Conservation (phyloP, 2,888 invertebrate genomes). For the Trypoxylon attenuatum region DNA sequence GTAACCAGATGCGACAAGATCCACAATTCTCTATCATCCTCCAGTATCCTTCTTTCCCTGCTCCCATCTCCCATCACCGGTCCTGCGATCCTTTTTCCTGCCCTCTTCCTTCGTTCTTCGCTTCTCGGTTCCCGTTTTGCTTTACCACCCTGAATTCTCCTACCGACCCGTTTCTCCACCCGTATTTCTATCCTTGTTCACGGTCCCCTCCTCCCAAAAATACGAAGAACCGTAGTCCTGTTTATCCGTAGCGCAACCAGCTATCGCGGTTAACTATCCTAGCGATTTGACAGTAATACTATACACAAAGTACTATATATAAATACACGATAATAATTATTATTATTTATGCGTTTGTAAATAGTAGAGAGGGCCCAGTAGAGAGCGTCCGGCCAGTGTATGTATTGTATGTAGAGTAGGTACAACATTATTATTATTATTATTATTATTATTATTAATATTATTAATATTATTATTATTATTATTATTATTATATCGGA, state of each 20-base stretch:
- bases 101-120: conserved; percentile 7
- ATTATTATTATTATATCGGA: conserved; percentile 56
- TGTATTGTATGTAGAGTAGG: conserved; percentile 75
- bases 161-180: no score
- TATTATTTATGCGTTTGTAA: conserved; percentile 75
- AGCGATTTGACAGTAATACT: conserved; percentile 54
- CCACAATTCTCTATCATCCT: conserved; percentile 22
- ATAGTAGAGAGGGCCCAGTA: conserved; percentile 70
- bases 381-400: conserved; percentile 69
- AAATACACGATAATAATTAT: conserved; percentile 66
- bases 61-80: neutral
- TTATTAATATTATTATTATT: conserved; percentile 49
- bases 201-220: neutral
- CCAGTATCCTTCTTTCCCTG: conserved; percentile 1
- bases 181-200: neutral
- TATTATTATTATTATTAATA: conserved; percentile 63
- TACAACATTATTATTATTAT: conserved; percentile 58
- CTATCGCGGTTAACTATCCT: conserved; percentile 48
- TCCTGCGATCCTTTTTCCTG: neutral
- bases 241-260: conserved; percentile 39
- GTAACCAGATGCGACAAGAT: conserved; percentile 45
- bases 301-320: conserved; percentile 63
- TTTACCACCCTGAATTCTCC: neutral
- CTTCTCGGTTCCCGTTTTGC: conserved; percentile 8
- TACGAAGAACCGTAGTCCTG: conserved; percentile 38